These are phyloP conservation scores for Cyrtorhinus lividipennis DNA, from an alignment of 1,140 invertebrate species.

Conservation along the genomic window DNA sequence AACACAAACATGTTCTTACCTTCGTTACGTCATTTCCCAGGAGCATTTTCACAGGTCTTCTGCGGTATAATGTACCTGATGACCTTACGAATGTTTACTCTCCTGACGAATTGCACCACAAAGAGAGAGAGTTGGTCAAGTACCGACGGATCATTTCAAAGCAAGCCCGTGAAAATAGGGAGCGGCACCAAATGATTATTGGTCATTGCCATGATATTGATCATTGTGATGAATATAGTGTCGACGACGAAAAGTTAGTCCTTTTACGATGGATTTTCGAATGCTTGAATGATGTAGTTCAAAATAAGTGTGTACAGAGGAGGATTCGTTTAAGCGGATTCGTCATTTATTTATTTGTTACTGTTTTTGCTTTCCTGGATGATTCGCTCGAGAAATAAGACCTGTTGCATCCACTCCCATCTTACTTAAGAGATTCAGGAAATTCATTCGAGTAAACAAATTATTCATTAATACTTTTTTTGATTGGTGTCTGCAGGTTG, in stretches of 20 bases:
- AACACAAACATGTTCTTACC: not conserved
- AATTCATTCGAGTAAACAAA: not conserved
- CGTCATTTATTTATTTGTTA: not conserved
- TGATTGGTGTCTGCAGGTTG: not conserved
- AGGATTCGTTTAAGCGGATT: not conserved
- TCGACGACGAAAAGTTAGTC: not conserved
- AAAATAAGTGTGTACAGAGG: not conserved
- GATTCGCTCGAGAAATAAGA: too few relatives aligned
- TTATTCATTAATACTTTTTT: not conserved
- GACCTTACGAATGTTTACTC: slow-evolving; percentile 9
- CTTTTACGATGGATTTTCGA: not conserved
- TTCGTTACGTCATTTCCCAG: not conserved
- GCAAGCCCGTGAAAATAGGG: not conserved
- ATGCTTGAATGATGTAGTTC: not conserved
- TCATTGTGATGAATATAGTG: not conserved
- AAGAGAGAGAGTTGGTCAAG: not conserved
- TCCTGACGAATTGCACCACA: slow-evolving; percentile 9
- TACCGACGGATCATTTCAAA: not conserved
- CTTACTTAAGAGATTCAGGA: not conserved
- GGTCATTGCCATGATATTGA: not conserved
- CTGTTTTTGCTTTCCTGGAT: not conserved
- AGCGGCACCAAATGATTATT: not conserved
- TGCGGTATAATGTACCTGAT: slow-evolving; percentile 14
- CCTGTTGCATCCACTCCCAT: not conserved
- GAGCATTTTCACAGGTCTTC: slow-evolving; percentile 21